Percentiles rank a stretch among this genome's conserved stretches.
Conservation (phyloP, 2,888 invertebrate species). For the Dicyrtomina minuta region DNA sequence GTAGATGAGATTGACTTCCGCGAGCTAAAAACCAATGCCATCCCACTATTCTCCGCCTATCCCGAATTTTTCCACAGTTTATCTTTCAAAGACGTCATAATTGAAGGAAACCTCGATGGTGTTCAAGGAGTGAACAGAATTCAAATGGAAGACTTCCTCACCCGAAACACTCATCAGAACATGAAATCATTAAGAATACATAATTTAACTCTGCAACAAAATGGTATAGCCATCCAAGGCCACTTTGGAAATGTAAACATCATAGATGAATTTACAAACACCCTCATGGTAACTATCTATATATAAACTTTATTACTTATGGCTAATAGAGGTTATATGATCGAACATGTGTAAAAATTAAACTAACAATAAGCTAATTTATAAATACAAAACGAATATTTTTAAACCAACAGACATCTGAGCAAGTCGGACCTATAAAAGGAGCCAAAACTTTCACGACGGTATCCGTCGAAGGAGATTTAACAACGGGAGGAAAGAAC, state of each 20-base stretch:
- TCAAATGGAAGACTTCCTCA: slow-evolving; percentile 34
- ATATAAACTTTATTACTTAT: background rate
- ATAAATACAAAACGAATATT: background rate
- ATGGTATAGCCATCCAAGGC: slow-evolving; percentile 26
- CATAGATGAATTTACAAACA: slow-evolving; percentile 34
- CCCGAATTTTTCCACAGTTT: background rate
- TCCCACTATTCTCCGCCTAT: slow-evolving; percentile 23
- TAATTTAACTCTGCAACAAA: slow-evolving; percentile 22
- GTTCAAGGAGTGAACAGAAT: slow-evolving; percentile 35
- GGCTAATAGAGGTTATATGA: too few species aligned
- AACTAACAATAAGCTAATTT: too few species aligned
- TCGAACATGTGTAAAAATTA: too few species aligned
- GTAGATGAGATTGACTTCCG: slow-evolving; percentile 32
- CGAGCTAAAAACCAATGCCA: slow-evolving; percentile 30
- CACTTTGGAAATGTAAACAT: slow-evolving; percentile 29
- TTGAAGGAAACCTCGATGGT: slow-evolving; percentile 10
- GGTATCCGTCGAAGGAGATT: slow-evolving; percentile 7
- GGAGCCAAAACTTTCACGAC: slow-evolving; percentile 5
- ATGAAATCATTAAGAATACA: slow-evolving; percentile 29
- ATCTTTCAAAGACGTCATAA: slow-evolving; percentile 30
- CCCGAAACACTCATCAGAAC: slow-evolving; percentile 29
- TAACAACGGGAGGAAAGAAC: background rate
- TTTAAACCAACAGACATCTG: background rate
- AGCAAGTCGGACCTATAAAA: background rate
- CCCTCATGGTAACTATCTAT: slow-evolving; percentile 40